Conservation (phyloP, 2,888 invertebrate species). For the Zeuzera pyrina region DNA sequence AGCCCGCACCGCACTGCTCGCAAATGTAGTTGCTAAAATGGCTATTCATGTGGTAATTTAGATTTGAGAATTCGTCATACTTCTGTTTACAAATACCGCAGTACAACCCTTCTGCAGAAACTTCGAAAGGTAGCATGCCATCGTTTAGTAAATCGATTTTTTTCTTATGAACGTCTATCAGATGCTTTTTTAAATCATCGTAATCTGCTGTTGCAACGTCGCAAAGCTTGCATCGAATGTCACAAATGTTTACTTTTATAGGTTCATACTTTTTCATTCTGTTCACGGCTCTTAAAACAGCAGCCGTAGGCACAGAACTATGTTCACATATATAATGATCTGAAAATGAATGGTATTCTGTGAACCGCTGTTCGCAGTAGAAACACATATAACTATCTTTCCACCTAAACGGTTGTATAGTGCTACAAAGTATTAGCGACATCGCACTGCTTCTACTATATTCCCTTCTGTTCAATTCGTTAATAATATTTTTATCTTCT, state of each 20-base stretch:
- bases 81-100: constrained; percentile 41
- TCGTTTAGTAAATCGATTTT: constrained; percentile 30
- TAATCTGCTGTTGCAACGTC: constrained; percentile 24
- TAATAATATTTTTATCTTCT: too few relatives aligned
- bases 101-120: constrained; percentile 25
- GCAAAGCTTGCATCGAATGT: constrained; percentile 46
- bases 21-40: constrained; percentile 58
- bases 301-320: too few relatives aligned
- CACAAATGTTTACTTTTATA: constrained; percentile 48
- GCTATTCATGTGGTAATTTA: constrained; percentile 53
- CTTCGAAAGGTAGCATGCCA: constrained; percentile 44
- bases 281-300: too few relatives aligned
- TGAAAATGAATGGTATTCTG: too few relatives aligned
- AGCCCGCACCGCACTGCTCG: constrained; percentile 50
- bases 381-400: too few relatives aligned
- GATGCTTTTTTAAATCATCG: constrained; percentile 39
- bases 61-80: constrained; percentile 43
- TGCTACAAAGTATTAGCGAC: too few relatives aligned
- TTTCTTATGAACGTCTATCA: constrained; percentile 37
- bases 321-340: too few relatives aligned
- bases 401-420: too few relatives aligned
- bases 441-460: too few relatives aligned
- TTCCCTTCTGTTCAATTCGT: too few relatives aligned
- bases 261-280: too few relatives aligned
- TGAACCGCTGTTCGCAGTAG: too few relatives aligned